phyloP scores from a whole-genome alignment of 2,797 vertebrate species.

The Lacerta bilineata region DNA sequence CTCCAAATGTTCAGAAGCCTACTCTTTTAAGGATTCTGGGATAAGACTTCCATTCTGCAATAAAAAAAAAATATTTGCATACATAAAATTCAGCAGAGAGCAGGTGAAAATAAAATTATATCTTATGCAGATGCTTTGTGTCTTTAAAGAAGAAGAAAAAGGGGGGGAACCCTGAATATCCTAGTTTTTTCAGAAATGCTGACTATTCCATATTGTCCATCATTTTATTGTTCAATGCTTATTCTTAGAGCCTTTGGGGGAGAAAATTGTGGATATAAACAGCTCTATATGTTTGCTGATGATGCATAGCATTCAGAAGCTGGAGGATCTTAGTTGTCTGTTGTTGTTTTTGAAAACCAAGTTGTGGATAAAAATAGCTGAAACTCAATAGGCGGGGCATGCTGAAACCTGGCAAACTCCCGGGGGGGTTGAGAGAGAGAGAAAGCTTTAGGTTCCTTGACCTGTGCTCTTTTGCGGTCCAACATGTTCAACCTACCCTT shows the following conservation, averaged over 20 bases:
- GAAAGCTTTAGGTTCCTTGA: neutral
- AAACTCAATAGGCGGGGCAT: neutral
- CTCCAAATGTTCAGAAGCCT: conserved; percentile 16
- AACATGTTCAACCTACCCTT: neutral
- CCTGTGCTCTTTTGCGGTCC: neutral
- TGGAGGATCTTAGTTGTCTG: neutral
- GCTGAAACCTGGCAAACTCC: neutral
- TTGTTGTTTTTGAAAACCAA: neutral
- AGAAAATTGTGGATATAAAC: neutral
- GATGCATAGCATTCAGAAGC: neutral
- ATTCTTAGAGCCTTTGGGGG: neutral
- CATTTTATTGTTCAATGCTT: conserved; percentile 4
- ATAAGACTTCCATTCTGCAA: conserved; percentile 14
- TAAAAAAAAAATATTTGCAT: conserved; percentile 34
- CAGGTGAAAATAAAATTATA: neutral
- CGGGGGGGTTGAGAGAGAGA: too few relatives aligned
- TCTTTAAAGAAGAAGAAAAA: neutral
- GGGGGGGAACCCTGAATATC: neutral
- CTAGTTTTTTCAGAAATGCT: conserved; percentile 1
- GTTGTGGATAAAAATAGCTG: neutral
- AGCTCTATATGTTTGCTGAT: neutral
- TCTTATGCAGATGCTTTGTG: neutral
- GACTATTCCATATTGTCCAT: conserved; percentile 3
- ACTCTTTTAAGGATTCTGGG: conserved; percentile 28
- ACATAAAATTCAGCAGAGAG: conserved; percentile 37